A percentile compares a stretch with the other conserved stretches of the same genome.
Evolutionary conservation across 2,888 invertebrate species (phyloP).

Genomic region (Pantelozetes paolii): DNA sequence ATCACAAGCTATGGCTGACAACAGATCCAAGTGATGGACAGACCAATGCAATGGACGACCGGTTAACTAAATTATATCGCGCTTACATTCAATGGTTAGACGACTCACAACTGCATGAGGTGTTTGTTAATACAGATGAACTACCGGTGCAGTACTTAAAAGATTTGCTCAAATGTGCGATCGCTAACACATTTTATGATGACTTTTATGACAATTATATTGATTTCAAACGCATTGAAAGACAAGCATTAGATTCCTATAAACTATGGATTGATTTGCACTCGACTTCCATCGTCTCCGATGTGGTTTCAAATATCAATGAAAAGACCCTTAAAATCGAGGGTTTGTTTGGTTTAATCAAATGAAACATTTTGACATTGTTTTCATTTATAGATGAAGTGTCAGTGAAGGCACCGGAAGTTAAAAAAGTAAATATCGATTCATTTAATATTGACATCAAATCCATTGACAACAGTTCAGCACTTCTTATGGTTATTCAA

Average conservation of each 20-base stretch:
- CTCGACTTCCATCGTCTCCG: background rate
- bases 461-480: constrained; percentile 6
- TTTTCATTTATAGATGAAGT: background rate
- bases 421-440: constrained; percentile 14
- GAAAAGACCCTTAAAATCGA: background rate
- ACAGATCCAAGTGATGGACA: constrained; percentile 16
- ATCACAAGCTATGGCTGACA: constrained; percentile 34
- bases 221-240: background rate
- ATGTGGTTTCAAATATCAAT: background rate
- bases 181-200: constrained; percentile 21
- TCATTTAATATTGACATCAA: constrained; percentile 26
- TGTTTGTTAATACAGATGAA: constrained; percentile 43
- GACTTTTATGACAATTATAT: background rate
- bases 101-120: constrained; percentile 42
- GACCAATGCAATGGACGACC: constrained; percentile 15
- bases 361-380: background rate
- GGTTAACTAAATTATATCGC: constrained; percentile 38
- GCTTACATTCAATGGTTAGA: constrained; percentile 42
- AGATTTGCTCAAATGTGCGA: constrained; percentile 38
- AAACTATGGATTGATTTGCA: constrained; percentile 3
- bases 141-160: constrained; percentile 37
- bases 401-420: background rate
- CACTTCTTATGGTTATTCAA: constrained; percentile 16
- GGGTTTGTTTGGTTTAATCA: background rate
- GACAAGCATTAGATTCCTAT: background rate